Conservation (phyloP, 2,113 vertebrate species). For the Egretta garzetta region DNA sequence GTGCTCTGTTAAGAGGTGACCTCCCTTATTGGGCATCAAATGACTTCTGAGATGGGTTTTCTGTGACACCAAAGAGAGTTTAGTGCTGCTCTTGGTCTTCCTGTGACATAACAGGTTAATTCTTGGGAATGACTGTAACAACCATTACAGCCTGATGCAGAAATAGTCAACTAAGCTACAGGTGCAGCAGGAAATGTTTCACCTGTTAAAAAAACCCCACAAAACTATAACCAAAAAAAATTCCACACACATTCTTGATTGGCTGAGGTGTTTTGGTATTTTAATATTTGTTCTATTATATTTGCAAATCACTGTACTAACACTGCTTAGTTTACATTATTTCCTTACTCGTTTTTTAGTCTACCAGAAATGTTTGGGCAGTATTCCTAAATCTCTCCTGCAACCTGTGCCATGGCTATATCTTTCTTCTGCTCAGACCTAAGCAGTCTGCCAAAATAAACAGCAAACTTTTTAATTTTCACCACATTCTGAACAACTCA, state of each 20-base stretch:
- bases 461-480: not conserved
- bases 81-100: not conserved
- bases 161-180: not conserved
- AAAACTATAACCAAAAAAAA: not conserved
- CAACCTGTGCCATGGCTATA: not conserved
- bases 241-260: not conserved
- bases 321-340: not conserved
- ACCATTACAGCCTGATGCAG: not conserved
- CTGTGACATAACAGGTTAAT: not conserved
- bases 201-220: not conserved
- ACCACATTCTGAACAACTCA: not conserved
- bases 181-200: not conserved
- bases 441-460: not conserved
- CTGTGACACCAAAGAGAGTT: not conserved
- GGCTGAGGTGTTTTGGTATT: not conserved
- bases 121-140: not conserved
- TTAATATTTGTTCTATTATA: not conserved
- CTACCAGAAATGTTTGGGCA: not conserved
- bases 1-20: not conserved
- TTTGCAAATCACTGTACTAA: not conserved
- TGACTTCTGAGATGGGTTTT: not conserved
- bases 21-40: not conserved
- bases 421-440: not conserved
- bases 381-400: not conserved
- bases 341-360: not conserved